Evolutionary conservation across 2,797 vertebrate species (phyloP).

Genomic region (Kryptolebias ocellatus): DNA sequence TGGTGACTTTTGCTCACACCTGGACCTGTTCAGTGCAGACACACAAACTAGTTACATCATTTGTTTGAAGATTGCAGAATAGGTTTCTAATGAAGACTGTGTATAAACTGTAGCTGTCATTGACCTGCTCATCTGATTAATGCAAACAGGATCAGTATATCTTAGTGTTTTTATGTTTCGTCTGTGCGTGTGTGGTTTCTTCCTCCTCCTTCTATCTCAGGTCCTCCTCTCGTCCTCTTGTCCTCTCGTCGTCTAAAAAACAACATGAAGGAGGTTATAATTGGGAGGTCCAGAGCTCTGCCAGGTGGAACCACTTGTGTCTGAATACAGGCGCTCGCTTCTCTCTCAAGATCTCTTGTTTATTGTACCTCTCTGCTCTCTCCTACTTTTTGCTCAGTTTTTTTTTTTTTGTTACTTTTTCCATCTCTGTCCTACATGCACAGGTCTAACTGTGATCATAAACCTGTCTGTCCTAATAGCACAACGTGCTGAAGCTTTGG

Average conservation of each 20-base stretch:
- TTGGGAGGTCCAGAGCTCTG: conserved; percentile 79
- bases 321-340: conserved; percentile 66
- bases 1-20: not conserved
- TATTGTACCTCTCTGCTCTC: conserved; percentile 47
- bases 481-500: not conserved
- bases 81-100: too few species aligned
- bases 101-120: too few species aligned
- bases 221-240: conserved; percentile 32
- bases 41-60: not conserved
- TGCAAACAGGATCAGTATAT: conserved; percentile 19
- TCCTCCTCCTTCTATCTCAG: conserved; percentile 58
- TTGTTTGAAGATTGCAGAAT: too few species aligned
- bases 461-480: conserved; percentile 5
- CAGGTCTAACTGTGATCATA: not conserved
- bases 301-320: conserved; percentile 86
- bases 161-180: conserved; percentile 23
- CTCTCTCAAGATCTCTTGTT: conserved; percentile 59
- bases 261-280: conserved; percentile 78
- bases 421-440: not conserved
- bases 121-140: not conserved
- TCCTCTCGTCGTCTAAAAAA: conserved; percentile 60
- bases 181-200: conserved; percentile 46
- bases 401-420: conserved; percentile 17
- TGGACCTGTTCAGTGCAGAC: not conserved
- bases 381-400: conserved; percentile 24